Percentiles rank a stretch among this genome's conserved stretches.
Conservation (phyloP, 2,113 vertebrate species). For the Agapornis roseicollis region DNA sequence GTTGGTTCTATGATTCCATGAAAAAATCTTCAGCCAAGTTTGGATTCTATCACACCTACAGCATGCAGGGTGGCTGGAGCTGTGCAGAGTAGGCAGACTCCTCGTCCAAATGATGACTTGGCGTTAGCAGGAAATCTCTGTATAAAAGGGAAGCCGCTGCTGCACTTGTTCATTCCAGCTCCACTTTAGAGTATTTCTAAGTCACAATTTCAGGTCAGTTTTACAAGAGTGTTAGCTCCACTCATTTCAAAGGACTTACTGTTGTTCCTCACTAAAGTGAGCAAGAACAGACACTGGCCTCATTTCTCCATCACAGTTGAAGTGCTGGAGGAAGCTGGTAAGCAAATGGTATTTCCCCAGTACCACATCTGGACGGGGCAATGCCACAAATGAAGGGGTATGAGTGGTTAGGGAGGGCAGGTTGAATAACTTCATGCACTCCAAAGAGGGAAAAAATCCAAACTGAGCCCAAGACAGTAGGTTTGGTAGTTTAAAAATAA, state of each 20-base stretch:
- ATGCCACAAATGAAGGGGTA: background rate
- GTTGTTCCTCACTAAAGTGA: background rate
- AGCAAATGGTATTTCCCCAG: fast-evolving
- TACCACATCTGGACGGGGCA: background rate
- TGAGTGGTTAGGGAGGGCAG: fast-evolving
- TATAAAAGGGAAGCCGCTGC: background rate
- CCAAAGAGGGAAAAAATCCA: background rate
- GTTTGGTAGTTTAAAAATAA: background rate
- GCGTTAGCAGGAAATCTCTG: background rate
- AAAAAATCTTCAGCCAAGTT: background rate
- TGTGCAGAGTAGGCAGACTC: fast-evolving
- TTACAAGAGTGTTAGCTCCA: background rate
- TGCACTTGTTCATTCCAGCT: background rate
- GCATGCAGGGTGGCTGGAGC: background rate
- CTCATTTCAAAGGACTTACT: background rate
- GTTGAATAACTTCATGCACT: background rate
- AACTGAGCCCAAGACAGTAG: background rate
- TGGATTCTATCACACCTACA: background rate
- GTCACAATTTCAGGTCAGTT: background rate
- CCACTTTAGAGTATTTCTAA: background rate
- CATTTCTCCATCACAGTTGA: background rate
- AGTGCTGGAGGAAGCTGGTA: background rate
- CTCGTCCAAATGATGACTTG: background rate
- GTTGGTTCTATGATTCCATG: background rate
- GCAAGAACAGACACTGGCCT: background rate